phyloP scores from a whole-genome alignment of 1,140 invertebrate species.

The Eubasilissa regina region DNA sequence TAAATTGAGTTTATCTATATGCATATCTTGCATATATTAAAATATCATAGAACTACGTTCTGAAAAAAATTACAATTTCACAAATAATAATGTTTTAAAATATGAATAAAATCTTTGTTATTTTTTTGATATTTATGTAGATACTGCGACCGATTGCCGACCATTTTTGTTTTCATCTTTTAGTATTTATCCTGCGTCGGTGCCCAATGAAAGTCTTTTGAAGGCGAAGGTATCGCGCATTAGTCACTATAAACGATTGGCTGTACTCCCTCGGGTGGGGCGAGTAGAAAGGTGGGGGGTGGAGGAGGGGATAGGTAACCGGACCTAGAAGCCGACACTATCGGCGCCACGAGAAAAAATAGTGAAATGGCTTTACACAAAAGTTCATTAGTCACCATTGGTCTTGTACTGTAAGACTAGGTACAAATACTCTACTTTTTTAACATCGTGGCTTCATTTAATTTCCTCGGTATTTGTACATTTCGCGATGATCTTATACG shows the following conservation, averaged over 20 bases:
- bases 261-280: constrained; percentile 13
- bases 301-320: constrained; percentile 24
- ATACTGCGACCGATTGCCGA: too few species aligned
- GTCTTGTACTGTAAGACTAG: background rate
- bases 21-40: too few species aligned
- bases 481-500: constrained; percentile 21
- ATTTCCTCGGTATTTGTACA: background rate
- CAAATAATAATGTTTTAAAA: too few species aligned
- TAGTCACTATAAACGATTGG: constrained; percentile 40
- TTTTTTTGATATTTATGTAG: too few species aligned
- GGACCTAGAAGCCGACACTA: constrained; percentile 31
- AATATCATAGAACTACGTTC: too few species aligned
- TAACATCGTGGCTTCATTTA: constrained; percentile 7
- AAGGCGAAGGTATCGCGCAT: constrained; percentile 39
- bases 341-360: background rate
- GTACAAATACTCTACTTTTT: background rate
- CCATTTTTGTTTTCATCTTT: too few species aligned
- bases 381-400: background rate
- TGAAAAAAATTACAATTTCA: too few species aligned
- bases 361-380: background rate
- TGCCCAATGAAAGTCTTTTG: constrained; percentile 35
- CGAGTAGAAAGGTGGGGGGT: background rate
- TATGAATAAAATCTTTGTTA: too few species aligned
- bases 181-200: background rate
- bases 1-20: too few species aligned